Conservation (phyloP, 30 jellyfish, hydroid and myxozoan genomes). For the Hydractinia echinata region DNA sequence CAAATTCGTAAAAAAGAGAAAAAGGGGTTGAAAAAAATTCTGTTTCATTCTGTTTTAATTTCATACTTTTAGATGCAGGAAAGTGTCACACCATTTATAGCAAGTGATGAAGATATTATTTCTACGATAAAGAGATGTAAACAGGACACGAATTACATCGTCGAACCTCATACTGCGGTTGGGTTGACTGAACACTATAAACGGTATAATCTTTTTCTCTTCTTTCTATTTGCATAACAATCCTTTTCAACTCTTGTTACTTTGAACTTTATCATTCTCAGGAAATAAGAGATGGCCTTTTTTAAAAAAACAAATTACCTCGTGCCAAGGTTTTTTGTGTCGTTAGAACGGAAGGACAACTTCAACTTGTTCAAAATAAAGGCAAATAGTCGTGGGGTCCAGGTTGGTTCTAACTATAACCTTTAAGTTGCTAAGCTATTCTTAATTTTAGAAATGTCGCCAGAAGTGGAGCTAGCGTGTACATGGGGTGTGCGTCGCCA, state of each 20-base stretch:
- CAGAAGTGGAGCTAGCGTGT: background rate
- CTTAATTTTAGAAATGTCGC: conserved; percentile 6
- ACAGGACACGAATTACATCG: conserved; percentile 9
- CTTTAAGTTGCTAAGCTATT: background rate
- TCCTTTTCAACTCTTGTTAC: too few species aligned
- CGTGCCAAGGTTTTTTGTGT: too few species aligned
- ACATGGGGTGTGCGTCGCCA: conserved; percentile 30
- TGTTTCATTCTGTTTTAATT: too few species aligned
- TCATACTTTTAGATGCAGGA: conserved; percentile 10
- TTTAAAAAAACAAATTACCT: too few species aligned
- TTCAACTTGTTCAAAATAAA: too few species aligned
- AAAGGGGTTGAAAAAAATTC: too few species aligned
- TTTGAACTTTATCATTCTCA: too few species aligned
- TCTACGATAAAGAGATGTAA: conserved; percentile 7
- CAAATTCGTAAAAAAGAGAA: too few species aligned
- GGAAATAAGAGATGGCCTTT: too few species aligned
- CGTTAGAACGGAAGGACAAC: too few species aligned
- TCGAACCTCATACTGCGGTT: conserved; percentile 30
- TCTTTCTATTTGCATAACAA: too few species aligned
- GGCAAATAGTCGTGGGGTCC: too few species aligned
- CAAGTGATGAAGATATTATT: conserved; percentile 11
- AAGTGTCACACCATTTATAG: conserved; percentile 8
- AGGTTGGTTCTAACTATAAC: background rate
- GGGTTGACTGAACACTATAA: conserved; percentile 6
- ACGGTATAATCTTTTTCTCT: background rate